A percentile compares a stretch with the other conserved stretches of the same genome.
Conservation (phyloP, 2,888 invertebrate genomes). For the Pristionchus entomophagus region DNA sequence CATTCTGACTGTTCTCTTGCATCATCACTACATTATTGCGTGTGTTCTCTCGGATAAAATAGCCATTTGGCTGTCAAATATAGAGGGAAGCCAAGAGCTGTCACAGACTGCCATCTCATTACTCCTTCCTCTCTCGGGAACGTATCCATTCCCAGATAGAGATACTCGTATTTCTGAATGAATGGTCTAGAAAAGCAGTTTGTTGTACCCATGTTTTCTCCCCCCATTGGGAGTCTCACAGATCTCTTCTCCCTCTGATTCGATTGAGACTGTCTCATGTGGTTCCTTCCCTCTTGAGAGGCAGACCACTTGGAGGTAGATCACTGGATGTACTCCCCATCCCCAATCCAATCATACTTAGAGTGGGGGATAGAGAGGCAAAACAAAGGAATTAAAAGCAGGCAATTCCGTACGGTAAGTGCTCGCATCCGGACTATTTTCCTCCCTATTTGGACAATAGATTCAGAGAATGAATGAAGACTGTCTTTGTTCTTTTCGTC, state of each 20-base stretch:
- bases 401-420: not conserved
- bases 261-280: not conserved
- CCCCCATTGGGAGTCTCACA: not conserved
- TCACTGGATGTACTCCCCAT: too few species aligned
- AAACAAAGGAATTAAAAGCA: conserved; percentile 9
- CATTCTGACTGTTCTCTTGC: conserved; percentile 18
- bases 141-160: too few species aligned
- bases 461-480: too few species aligned
- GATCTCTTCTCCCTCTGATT: not conserved
- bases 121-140: not conserved
- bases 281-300: not conserved
- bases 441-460: not conserved
- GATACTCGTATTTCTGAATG: too few species aligned
- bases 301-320: not conserved
- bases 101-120: not conserved
- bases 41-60: not conserved
- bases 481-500: too few species aligned
- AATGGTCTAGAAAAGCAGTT: not conserved
- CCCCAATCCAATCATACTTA: conserved; percentile 10
- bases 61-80: not conserved
- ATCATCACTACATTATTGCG: not conserved
- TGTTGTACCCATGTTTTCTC: not conserved
- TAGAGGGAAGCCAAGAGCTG: not conserved
- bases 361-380: not conserved
- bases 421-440: not conserved